Conservation (phyloP, 1,140 invertebrate genomes). For the Delia radicum region DNA sequence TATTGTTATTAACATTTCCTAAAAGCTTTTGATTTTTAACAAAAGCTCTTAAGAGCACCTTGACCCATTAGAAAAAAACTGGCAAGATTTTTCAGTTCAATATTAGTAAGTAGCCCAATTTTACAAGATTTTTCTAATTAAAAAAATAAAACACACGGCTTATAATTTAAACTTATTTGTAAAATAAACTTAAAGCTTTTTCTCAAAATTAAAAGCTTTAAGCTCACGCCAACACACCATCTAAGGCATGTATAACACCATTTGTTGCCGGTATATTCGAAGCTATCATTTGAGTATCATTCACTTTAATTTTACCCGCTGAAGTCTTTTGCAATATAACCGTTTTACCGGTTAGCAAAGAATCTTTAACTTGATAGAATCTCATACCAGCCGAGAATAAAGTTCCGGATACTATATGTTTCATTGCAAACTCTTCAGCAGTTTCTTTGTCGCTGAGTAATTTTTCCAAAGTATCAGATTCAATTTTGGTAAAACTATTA, state of each 20-base stretch:
- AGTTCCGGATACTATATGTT: conserved; percentile 74
- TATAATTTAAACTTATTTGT: neutral
- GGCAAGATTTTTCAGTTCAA: conserved; percentile 27
- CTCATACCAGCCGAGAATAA: conserved; percentile 81
- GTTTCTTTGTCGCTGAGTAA: conserved; percentile 63
- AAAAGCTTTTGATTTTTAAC: neutral
- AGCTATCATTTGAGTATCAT: conserved; percentile 73
- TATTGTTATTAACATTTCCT: neutral
- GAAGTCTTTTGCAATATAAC: conserved; percentile 73
- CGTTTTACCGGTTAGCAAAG: conserved; percentile 65
- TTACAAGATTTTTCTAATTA: neutral
- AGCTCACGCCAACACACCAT: conserved; percentile 63
- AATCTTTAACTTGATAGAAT: conserved; percentile 80
- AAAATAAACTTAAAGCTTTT: neutral
- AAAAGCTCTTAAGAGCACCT: conserved; percentile 10
- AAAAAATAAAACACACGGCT: neutral
- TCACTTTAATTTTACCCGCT: conserved; percentile 76
- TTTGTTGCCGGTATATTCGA: conserved; percentile 85
- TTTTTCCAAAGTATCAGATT: conserved; percentile 63
- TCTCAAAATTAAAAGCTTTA: neutral
- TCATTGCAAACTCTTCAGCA: conserved; percentile 74
- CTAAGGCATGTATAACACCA: conserved; percentile 84
- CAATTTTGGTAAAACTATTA: conserved; percentile 71
- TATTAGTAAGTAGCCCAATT: neutral
- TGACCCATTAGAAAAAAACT: conserved; percentile 19